Evolutionary conservation across 2,113 vertebrate species (phyloP).

Genomic region (Synchiropus splendidus): DNA sequence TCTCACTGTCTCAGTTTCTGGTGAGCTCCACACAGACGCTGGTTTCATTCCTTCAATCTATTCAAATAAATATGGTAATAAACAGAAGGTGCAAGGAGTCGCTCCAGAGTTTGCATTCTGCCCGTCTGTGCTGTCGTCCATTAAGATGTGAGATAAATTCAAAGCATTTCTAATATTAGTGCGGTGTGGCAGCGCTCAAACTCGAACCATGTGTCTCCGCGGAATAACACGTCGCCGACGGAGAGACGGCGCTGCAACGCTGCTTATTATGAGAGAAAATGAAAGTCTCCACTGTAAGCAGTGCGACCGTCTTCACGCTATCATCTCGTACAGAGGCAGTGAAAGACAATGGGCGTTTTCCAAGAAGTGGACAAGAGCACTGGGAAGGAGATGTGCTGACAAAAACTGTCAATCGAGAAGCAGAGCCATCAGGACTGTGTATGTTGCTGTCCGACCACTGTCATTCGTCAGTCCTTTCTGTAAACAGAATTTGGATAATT

Average conservation of each 20-base stretch:
- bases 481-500: constrained; percentile 46
- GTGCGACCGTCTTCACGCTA: no score
- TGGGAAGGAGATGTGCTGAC: constrained; percentile 39
- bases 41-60: constrained; percentile 38
- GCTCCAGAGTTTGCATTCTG: constrained; percentile 21
- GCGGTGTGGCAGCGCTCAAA: constrained; percentile 40
- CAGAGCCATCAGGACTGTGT: constrained; percentile 40
- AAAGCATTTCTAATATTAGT: constrained; percentile 61
- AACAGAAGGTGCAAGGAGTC: constrained; percentile 36
- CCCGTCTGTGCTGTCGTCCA: constrained; percentile 39
- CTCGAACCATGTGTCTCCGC: constrained; percentile 53
- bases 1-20: constrained; percentile 9
- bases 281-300: not conserved
- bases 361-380: constrained; percentile 15
- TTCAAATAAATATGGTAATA: constrained; percentile 62
- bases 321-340: no score
- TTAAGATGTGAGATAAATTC: constrained; percentile 63
- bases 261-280: constrained; percentile 49
- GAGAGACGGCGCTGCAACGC: constrained; percentile 34
- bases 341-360: constrained; percentile 72
- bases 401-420: constrained; percentile 37
- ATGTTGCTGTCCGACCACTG: constrained; percentile 18
- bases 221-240: constrained; percentile 10
- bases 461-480: constrained; percentile 31
- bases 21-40: constrained; percentile 13